Evolutionary conservation across 1,140 invertebrate species (phyloP), one percentile per base, ranked within the genome.

Genomic region (Aphelinus certus): DNA sequence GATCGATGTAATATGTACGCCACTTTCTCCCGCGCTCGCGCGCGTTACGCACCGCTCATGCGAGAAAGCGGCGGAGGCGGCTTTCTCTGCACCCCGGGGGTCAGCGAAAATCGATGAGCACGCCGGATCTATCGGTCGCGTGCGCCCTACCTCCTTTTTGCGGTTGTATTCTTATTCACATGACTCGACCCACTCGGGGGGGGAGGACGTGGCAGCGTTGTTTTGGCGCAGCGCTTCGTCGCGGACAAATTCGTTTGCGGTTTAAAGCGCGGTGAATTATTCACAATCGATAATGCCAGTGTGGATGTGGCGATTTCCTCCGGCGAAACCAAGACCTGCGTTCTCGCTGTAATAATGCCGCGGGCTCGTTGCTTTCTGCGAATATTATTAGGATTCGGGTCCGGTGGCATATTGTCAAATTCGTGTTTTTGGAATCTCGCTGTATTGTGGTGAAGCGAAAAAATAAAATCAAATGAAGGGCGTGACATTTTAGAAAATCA

Each of bases 1-100:
- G 84, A 86, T 87, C 84, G 82, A 87, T 86, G 82, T 85, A 84
- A 86, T 84, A 83, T 82, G 80, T 79, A 78, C 42, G 58, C 43
- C 57, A 78, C 77, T 78, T 78, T 80, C 78, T 80, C 78, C 9
- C 1, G 2, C 48, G 7, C 4, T 70, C 45, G 3, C 47, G 58
- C 26, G 47, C 46, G 57, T 10, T n/a, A n/a, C 68, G 51, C 4
- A 9, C 51, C 62, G 62, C 62, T 46, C 62, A 46, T n/a, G 0
- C 62, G 62, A 63, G 46, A 63, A 26, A 60, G 58, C 58, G 4
- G 56, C 56, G 3, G 48, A 46, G 3, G 26, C 10, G n/a, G 49
- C 64, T 53, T 53, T 66, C 64, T 66, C 49, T 53, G n/a, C 10
- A 47, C 26, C 55, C 6, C 56, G 2, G 26, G 55, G 53, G 60